Evolutionary conservation across 2,113 vertebrate genomes (phyloP).

Genomic region (Haplochromis vanheusdeni): DNA sequence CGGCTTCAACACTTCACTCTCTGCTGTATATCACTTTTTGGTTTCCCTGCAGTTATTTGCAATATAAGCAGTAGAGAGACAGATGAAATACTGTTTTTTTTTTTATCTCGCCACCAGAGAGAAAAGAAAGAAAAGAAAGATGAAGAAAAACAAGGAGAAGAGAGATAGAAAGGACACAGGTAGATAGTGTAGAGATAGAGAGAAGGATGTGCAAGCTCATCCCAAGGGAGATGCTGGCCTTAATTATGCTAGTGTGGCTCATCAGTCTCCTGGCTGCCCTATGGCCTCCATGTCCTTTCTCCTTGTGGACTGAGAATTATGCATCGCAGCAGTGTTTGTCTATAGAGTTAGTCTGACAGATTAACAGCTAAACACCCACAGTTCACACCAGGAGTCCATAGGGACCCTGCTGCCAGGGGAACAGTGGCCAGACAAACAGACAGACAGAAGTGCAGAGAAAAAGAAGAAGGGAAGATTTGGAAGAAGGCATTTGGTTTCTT

Average conservation of each 20-base stretch:
- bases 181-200: constrained; percentile 10
- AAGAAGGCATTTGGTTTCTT: not conserved
- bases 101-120: not conserved
- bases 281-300: constrained; percentile 48
- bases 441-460: not conserved
- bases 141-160: constrained; percentile 7
- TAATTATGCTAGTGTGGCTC: constrained; percentile 70
- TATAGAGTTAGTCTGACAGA: constrained; percentile 65
- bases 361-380: constrained; percentile 68
- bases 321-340: constrained; percentile 56
- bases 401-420: constrained; percentile 47
- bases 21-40: not conserved
- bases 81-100: not conserved
- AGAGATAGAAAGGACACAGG: constrained; percentile 4
- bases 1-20: not conserved
- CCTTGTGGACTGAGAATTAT: constrained; percentile 51
- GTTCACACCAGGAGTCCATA: constrained; percentile 45
- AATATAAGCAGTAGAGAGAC: not conserved
- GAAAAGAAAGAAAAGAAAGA: constrained; percentile 12
- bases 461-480: not conserved
- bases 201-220: constrained; percentile 13
- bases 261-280: constrained; percentile 68
- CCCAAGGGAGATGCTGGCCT: constrained; percentile 62
- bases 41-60: not conserved
- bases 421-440: not conserved